phyloP scores from a whole-genome alignment of 2,888 invertebrate species.

The Marasmarcha lunaedactyla region DNA sequence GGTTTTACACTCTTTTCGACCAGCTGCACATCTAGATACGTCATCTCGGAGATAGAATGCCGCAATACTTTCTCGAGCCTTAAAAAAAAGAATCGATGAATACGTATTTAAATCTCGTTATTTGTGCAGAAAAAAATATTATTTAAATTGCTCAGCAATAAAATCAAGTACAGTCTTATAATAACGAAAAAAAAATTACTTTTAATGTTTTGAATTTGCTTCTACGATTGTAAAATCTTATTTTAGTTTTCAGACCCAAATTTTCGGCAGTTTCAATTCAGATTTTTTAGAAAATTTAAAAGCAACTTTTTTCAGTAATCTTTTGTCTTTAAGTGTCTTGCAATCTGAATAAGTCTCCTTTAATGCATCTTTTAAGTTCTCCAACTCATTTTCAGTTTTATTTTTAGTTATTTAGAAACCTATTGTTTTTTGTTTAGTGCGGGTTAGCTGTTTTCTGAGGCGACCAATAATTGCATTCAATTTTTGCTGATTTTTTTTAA shows the following conservation, averaged over 20 bases:
- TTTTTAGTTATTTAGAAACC: neutral
- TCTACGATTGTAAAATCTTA: neutral
- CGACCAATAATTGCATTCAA: neutral
- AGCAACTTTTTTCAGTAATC: neutral
- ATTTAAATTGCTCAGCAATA: too few relatives aligned
- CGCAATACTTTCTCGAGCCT: slow-evolving; percentile 2
- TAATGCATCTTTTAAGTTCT: neutral
- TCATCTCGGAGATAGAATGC: slow-evolving; percentile 5
- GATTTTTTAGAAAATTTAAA: neutral
- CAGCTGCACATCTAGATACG: slow-evolving; percentile 5
- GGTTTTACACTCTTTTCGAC: slow-evolving; percentile 4
- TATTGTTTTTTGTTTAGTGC: neutral
- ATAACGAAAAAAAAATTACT: neutral
- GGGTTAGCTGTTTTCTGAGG: neutral
- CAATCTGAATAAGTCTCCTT: neutral
- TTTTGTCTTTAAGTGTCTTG: neutral
- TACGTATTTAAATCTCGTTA: too few relatives aligned
- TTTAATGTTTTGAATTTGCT: neutral
- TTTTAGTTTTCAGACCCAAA: neutral
- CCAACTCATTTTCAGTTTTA: neutral
- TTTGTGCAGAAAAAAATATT: too few relatives aligned
- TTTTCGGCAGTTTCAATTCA: neutral
- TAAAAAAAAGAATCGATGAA: too few relatives aligned
- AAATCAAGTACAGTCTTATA: too few relatives aligned
- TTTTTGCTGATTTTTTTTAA: neutral